These are phyloP conservation scores for Sinocyclocheilus maitianheensis DNA, from an alignment of 2,113 vertebrate genomes.

Conservation along the genomic window DNA sequence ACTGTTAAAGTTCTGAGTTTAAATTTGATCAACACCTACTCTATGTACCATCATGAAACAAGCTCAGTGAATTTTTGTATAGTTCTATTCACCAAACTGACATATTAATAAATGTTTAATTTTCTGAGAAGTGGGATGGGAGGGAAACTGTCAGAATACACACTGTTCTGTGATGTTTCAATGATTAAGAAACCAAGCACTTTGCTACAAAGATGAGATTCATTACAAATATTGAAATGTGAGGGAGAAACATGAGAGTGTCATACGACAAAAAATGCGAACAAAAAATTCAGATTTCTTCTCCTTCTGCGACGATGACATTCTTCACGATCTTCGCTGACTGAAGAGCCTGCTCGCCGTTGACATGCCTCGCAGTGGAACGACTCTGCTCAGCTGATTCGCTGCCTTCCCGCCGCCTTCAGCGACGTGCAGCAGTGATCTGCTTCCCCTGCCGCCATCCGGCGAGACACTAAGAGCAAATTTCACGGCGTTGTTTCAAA, in stretches of 20 bases:
- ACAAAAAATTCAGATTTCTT: not conserved
- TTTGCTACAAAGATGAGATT: conserved; percentile 13
- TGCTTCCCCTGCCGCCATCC: no score
- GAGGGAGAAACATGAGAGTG: not conserved
- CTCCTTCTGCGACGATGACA: no score
- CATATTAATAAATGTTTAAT: conserved; percentile 30
- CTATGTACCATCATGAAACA: not conserved
- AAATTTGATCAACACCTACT: not conserved
- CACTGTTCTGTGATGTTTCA: conserved; percentile 7
- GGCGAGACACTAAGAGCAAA: no score
- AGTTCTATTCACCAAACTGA: not conserved
- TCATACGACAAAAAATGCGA: not conserved
- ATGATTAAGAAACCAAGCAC: conserved; percentile 9
- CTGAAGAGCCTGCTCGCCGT: no score
- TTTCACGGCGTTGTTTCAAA: no score
- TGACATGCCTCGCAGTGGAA: no score
- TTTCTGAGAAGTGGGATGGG: conserved; percentile 15
- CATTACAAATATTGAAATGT: conserved; percentile 2
- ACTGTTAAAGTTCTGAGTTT: conserved; percentile 1
- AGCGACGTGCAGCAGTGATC: no score
- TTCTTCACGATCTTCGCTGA: no score
- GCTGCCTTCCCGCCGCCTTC: no score
- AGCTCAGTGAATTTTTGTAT: not conserved
- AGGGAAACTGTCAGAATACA: conserved; percentile 9
- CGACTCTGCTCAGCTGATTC: no score